These are phyloP conservation scores for Rhinatrema bivittatum DNA, from an alignment of 2,797 vertebrate species.

Conservation along the genomic window DNA sequence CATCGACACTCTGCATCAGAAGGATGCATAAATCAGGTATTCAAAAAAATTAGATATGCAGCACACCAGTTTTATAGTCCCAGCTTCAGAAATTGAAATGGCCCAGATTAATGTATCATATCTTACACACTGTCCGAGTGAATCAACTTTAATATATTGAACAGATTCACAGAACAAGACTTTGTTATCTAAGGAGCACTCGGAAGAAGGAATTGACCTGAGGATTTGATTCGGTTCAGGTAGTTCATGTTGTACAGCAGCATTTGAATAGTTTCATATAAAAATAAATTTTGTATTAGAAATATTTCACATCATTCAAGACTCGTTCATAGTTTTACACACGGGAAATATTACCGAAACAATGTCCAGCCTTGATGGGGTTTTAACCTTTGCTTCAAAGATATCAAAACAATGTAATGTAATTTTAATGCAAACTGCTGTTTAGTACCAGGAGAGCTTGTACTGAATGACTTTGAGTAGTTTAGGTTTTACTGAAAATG, in stretches of 20 bases:
- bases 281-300: constrained; percentile 80
- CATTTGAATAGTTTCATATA: constrained; percentile 75
- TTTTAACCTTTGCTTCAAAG: constrained; percentile 63
- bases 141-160: constrained; percentile 86
- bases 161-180: constrained; percentile 83
- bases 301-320: constrained; percentile 62
- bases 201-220: constrained; percentile 78
- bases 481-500: constrained; percentile 45
- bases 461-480: constrained; percentile 29
- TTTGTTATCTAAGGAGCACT: constrained; percentile 83
- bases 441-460: constrained; percentile 24
- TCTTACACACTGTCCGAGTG: constrained; percentile 78
- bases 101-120: constrained; percentile 86
- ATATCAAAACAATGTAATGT: constrained; percentile 50
- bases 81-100: constrained; percentile 81
- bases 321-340: constrained; percentile 46
- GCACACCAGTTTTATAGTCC: constrained; percentile 87
- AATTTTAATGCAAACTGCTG: constrained; percentile 48
- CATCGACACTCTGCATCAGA: constrained; percentile 71
- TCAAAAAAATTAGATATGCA: constrained; percentile 90
- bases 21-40: constrained; percentile 86
- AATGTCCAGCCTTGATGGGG: constrained; percentile 47
- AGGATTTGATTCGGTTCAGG: constrained; percentile 86
- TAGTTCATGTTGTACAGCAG: constrained; percentile 70
- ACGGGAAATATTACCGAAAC: constrained; percentile 42